phyloP scores from a whole-genome alignment of 1,140 invertebrate species.

The Stegodyphus dumicola region DNA sequence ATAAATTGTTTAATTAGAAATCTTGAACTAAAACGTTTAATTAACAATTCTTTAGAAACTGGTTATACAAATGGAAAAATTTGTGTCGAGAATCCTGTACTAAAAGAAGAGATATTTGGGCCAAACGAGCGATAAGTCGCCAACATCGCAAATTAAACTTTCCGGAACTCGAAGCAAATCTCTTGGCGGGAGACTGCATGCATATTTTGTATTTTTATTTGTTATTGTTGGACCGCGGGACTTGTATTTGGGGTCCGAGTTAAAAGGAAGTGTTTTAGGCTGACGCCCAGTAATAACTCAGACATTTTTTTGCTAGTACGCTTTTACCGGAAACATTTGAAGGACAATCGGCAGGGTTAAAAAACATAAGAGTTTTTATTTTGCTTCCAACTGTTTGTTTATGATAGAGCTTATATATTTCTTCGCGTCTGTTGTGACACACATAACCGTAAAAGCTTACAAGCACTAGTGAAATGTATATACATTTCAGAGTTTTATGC shows the following conservation, averaged over 20 bases:
- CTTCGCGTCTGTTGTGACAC: too few relatives aligned
- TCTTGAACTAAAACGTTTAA: too few relatives aligned
- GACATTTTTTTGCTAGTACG: conserved; percentile 2
- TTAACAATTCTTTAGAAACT: too few relatives aligned
- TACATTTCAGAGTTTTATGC: too few relatives aligned
- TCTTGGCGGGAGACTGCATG: neutral
- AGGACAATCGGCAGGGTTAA: conserved; percentile 5
- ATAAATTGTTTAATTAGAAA: too few relatives aligned
- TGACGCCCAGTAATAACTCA: conserved; percentile 42
- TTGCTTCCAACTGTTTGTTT: neutral
- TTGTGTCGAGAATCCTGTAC: too few relatives aligned
- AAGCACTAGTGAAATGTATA: too few relatives aligned
- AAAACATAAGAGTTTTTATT: neutral
- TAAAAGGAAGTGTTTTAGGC: conserved; percentile 25
- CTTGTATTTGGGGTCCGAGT: neutral
- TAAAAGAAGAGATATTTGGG: neutral
- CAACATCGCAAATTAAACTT: neutral
- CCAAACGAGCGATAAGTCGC: neutral
- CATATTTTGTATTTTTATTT: neutral
- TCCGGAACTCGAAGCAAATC: neutral
- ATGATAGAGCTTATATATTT: neutral
- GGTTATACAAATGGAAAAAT: too few relatives aligned
- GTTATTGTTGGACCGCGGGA: neutral
- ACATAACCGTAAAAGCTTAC: too few relatives aligned
- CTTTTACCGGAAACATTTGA: conserved; percentile 44